These are phyloP conservation scores for Ferrisia virgata DNA, from an alignment of 2,888 invertebrate species.

Conservation along the genomic window DNA sequence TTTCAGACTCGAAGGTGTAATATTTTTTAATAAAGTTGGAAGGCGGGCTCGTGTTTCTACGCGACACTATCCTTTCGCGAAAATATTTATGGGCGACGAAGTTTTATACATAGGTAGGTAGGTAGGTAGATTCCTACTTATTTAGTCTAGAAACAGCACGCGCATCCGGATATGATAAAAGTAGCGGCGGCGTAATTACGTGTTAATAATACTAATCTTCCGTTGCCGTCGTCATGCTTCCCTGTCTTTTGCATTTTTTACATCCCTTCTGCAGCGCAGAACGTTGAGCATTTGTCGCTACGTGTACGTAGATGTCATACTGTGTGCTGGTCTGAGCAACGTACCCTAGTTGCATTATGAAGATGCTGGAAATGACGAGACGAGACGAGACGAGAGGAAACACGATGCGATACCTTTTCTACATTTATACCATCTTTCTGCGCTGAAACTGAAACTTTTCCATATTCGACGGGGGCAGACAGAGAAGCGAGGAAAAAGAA, in stretches of 20 bases:
- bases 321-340: too few relatives aligned
- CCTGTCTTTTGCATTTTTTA: neutral
- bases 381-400: too few relatives aligned
- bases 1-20: constrained; percentile 7
- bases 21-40: neutral
- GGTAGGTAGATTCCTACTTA: neutral
- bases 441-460: too few relatives aligned
- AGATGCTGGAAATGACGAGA: too few relatives aligned
- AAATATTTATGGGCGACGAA: neutral
- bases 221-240: neutral
- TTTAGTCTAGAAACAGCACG: neutral
- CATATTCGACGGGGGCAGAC: too few relatives aligned
- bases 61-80: neutral
- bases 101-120: too few relatives aligned
- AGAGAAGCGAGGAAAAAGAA: too few relatives aligned
- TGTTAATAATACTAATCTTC: constrained; percentile 21
- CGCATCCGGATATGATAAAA: neutral
- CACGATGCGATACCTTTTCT: too few relatives aligned
- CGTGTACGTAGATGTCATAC: too few relatives aligned
- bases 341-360: too few relatives aligned
- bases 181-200: constrained; percentile 2
- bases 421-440: too few relatives aligned
- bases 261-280: neutral
- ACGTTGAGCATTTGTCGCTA: too few relatives aligned
- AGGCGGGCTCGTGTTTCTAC: neutral